Percentiles rank a stretch among this genome's conserved stretches.
Conservation (phyloP, 2,888 invertebrate genomes). For the Orthonychiurus folsomi region DNA sequence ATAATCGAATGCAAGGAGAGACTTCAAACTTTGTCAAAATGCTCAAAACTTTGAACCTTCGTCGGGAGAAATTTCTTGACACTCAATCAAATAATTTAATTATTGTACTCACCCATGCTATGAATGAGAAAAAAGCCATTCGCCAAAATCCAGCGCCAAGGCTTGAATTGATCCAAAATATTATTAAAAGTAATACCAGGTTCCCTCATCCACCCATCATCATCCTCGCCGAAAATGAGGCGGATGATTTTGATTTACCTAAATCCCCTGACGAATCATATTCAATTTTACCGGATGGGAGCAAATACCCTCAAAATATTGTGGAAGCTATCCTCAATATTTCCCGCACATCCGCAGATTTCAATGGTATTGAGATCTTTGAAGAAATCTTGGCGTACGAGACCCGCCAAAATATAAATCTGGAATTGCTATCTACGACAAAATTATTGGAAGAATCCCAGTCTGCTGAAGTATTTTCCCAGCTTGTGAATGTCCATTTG, state of each 20-base stretch:
- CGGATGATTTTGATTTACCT: slow-evolving; percentile 13
- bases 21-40: slow-evolving; percentile 14
- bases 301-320: slow-evolving; percentile 7
- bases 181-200: slow-evolving; percentile 6
- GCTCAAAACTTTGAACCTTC: slow-evolving; percentile 11
- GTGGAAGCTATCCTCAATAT: not conserved
- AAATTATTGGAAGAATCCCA: not conserved
- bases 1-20: slow-evolving; percentile 15
- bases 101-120: slow-evolving; percentile 9
- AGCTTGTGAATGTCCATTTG: not conserved
- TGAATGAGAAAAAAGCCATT: slow-evolving; percentile 12
- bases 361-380: not conserved
- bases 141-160: slow-evolving; percentile 6
- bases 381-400: not conserved
- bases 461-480: not conserved
- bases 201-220: not conserved
- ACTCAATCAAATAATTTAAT: slow-evolving; percentile 5
- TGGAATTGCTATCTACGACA: not conserved
- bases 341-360: not conserved
- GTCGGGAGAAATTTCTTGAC: not conserved
- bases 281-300: not conserved
- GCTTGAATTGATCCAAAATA: slow-evolving; percentile 9
- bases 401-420: not conserved
- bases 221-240: slow-evolving; percentile 13
- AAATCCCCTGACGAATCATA: not conserved